Base-by-base conservation (phyloP, 2,113 vertebrate species). In the Sturnira hondurensis region DNA sequence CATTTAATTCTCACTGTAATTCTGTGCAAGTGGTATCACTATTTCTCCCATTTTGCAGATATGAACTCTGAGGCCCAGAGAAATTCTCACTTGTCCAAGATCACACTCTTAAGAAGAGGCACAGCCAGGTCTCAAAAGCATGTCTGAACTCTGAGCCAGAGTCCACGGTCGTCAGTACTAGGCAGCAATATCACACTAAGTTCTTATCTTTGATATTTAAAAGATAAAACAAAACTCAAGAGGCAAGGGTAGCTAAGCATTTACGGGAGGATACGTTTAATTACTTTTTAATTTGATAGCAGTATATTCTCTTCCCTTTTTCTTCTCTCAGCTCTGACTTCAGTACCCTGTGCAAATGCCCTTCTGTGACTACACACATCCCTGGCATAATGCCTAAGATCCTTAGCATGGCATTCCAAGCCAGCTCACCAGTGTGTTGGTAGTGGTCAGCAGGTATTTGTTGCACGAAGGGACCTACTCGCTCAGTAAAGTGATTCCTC, bases 151-250 rank as follows among this genome's bases (percentile, higher is more conserved):
- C 31, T 50, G 24, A 17, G n/a, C 63, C 36, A 63, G 15, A 33
- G 20, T 28, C 80, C 56, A 54, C 19, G 5, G 73, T 94, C 22
- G 65, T 26, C 12, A 15, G 52, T 13, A 43, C 36, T 33, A 11
- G 9, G 3, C 2, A 38, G 19, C 31, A 38, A 68, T 45, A 1
- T 12, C 41, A 33, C 31, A 11, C 13, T 28, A 81, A 0, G 0
- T 54, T 74, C 22, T 88, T 45, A 45, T 54, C 14, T 31, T 19
- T 74, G 58, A 93, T 54, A 82, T 77, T 89, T 58, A 58, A 89
- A 95, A 68, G 58, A 26, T 20, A 26, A 86, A 80, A 33, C 26
- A 61, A 45, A 76, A n/a, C 16, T 71, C 45, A 89, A 76, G n/a
- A 65, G 33, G 78, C 4, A n/a, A 74, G 36, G 2, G 16, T 3